phyloP scores from a whole-genome alignment of 2,888 invertebrate species.

The Pandemis heparana region DNA sequence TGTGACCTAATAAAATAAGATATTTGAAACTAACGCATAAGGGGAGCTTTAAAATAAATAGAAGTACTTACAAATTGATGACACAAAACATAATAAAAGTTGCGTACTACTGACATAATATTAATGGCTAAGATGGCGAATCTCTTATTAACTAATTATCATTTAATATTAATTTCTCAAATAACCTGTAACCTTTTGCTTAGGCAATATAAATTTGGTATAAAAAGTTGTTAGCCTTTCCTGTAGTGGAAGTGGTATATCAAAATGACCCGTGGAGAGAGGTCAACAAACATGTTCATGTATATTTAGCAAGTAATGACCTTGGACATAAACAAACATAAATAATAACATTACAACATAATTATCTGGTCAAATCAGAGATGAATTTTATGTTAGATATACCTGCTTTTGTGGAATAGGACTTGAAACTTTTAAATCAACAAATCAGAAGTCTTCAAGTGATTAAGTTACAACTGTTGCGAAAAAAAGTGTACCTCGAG shows the following conservation, averaged over 20 bases:
- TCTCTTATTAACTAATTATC: constrained; percentile 30
- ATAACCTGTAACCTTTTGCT: constrained; percentile 36
- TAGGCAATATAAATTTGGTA: constrained; percentile 31
- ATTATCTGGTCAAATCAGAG: constrained; percentile 16
- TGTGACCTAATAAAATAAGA: too few species aligned
- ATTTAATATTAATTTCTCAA: constrained; percentile 28
- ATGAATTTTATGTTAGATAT: not conserved
- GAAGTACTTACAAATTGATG: too few species aligned
- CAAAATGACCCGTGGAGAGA: constrained; percentile 37
- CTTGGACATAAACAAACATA: constrained; percentile 12
- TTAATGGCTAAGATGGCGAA: not conserved
- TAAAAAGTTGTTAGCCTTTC: constrained; percentile 42
- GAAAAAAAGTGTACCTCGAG: too few species aligned
- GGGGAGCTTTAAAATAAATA: not conserved
- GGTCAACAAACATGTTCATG: constrained; percentile 29
- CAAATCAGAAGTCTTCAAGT: too few species aligned
- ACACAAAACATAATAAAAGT: not conserved
- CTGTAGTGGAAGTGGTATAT: constrained; percentile 20
- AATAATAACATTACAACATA: not conserved
- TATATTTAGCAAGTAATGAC: constrained; percentile 27
- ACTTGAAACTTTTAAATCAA: too few species aligned
- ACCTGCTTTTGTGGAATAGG: not conserved
- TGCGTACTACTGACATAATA: not conserved
- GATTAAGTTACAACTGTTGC: too few species aligned
- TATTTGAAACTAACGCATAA: too few species aligned